phyloP scores from a whole-genome alignment of 2,888 invertebrate genomes.

The Cheiracanthium punctorium region DNA sequence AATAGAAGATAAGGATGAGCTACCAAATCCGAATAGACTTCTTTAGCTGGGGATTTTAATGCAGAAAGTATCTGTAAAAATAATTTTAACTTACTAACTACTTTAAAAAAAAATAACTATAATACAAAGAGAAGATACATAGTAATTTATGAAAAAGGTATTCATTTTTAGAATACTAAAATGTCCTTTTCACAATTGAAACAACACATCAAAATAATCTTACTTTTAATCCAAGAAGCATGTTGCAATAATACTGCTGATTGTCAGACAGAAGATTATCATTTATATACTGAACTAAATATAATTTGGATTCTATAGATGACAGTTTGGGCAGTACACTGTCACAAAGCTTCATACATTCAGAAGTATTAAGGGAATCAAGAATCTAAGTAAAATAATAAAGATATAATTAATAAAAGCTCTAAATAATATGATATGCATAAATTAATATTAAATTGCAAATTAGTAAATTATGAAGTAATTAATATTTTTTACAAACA shows the following conservation, averaged over 20 bases:
- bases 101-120: no score
- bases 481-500: no score
- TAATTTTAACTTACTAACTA: no score
- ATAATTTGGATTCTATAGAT: constrained; percentile 41
- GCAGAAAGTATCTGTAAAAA: constrained; percentile 50
- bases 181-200: no score
- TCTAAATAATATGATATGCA: no score
- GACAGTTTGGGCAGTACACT: constrained; percentile 39
- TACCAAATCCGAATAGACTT: constrained; percentile 70
- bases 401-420: no score
- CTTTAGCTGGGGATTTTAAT: constrained; percentile 31
- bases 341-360: constrained; percentile 39
- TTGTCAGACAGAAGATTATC: constrained; percentile 31
- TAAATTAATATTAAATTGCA: no score
- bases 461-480: no score
- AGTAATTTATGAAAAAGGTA: no score
- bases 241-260: constrained; percentile 40
- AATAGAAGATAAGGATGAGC: constrained; percentile 83
- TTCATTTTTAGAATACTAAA: no score
- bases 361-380: constrained; percentile 34
- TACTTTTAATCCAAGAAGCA: constrained; percentile 56
- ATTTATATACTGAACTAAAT: constrained; percentile 46
- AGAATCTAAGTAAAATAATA: constrained; percentile 42
- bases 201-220: not conserved
- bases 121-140: no score